phyloP scores from a whole-genome alignment of 2,113 vertebrate species.

The Ranitomeya imitator region DNA sequence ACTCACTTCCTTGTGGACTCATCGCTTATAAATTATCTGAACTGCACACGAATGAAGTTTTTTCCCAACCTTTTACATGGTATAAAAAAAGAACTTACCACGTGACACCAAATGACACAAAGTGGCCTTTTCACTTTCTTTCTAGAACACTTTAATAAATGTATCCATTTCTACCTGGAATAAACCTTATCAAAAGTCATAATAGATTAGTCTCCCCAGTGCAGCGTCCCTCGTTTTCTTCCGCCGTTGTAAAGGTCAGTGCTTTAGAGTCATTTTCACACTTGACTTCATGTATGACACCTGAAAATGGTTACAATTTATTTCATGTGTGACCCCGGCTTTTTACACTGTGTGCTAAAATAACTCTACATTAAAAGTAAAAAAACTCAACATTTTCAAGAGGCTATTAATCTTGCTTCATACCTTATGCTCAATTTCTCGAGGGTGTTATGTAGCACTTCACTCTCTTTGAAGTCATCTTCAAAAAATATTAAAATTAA shows the following conservation, averaged over 20 bases:
- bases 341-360: neutral
- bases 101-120: neutral
- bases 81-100: neutral
- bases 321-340: neutral
- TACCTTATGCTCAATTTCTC: neutral
- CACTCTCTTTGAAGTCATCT: neutral
- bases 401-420: neutral
- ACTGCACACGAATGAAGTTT: no score
- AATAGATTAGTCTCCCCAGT: neutral
- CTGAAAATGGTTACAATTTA: slow-evolving; percentile 20
- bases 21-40: neutral
- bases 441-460: neutral
- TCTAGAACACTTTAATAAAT: neutral
- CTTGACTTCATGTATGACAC: slow-evolving; percentile 1
- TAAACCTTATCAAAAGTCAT: neutral
- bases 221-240: neutral
- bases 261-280: neutral
- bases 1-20: no score
- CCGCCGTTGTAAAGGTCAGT: neutral
- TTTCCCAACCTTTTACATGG: neutral
- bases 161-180: neutral
- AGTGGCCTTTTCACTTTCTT: neutral
- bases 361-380: slow-evolving; percentile 17
- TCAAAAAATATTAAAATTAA: neutral
- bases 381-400: neutral